Evolutionary conservation across 1,140 invertebrate species (phyloP), one percentile per base, ranked within the genome.

Genomic region (Galendromus occidentalis): DNA sequence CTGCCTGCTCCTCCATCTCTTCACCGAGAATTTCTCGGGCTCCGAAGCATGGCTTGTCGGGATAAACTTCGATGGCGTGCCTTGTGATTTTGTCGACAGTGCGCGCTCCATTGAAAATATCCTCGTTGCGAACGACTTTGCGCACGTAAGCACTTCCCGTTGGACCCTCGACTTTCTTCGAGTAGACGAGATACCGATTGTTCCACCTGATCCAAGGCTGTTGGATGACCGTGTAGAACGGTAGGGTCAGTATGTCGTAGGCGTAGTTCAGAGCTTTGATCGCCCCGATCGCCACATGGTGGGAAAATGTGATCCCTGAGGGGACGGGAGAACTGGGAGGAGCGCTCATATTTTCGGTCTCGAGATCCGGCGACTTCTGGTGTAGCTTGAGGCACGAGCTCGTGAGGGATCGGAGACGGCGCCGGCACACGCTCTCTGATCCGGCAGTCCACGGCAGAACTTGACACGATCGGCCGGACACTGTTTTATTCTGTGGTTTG

Each of bases 241-340:
- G 88, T 75, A 88, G 88, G 55, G 88, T 91, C 70, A 94, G 76
- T 68, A 92, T 79, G 75, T 93, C 90, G 77, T 86, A 93, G 65
- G 92, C 41, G 42, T 74, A 71, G 28, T 79, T 73, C 28, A 78
- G 69, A 9, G 69, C 69, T 67, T 77, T 69, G 55, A 77, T 72
- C 12, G 74, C 44, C 14, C 66, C 67, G n/a, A 75, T 14, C 33
- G 66, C 68, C 4, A 47, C 45, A 25, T 47, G 45, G 45, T 47
- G 45, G 4, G 45, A 18, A 25, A 47, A 25, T 14, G 45, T 47
- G 45, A 47, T 47, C n/a, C n/a, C n/a, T n/a, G n/a, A n/a, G n/a
- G n/a, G n/a, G n/a, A n/a, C n/a, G n/a, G n/a, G n/a, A n/a, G n/a
- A n/a, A n/a, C n/a, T n/a, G n/a, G n/a, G n/a, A n/a, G n/a, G n/a